Conservation (phyloP, 1,140 invertebrate species). For the Drosophila simulans region DNA sequence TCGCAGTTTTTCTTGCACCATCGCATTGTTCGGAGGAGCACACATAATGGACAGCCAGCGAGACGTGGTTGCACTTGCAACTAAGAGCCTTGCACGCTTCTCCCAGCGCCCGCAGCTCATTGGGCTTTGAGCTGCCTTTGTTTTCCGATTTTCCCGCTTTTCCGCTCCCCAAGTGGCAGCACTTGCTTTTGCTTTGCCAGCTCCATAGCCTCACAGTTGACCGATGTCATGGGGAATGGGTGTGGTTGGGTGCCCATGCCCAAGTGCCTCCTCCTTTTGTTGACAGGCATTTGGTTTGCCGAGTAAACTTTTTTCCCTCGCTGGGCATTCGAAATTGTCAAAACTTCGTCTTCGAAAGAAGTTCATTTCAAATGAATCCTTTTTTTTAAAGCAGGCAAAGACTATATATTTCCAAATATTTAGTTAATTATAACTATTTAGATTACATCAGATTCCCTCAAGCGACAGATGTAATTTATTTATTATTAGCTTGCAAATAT, state of each 20-base stretch:
- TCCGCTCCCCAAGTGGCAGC: constrained; percentile 25
- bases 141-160: constrained; percentile 37
- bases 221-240: constrained; percentile 21
- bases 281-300: constrained; percentile 26
- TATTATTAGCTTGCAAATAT: no score
- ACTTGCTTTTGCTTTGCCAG: constrained; percentile 6
- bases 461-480: neutral
- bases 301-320: constrained; percentile 17
- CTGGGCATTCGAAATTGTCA: constrained; percentile 4
- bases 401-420: neutral
- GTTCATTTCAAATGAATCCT: neutral
- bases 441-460: neutral
- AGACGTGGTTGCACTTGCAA: constrained; percentile 44
- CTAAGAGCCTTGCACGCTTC: constrained; percentile 34
- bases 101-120: constrained; percentile 38
- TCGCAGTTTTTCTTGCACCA: constrained; percentile 59
- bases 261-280: constrained; percentile 13
- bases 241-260: neutral
- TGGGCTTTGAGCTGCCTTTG: constrained; percentile 33
- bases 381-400: no score
- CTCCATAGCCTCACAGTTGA: constrained; percentile 26
- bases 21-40: constrained; percentile 52
- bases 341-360: neutral
- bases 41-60: constrained; percentile 66
- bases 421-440: neutral